Percentiles rank a stretch among this genome's conserved stretches.
These are phyloP conservation scores for Hartigia nigra DNA, from an alignment of 2,888 invertebrate species.

Conservation along the genomic window DNA sequence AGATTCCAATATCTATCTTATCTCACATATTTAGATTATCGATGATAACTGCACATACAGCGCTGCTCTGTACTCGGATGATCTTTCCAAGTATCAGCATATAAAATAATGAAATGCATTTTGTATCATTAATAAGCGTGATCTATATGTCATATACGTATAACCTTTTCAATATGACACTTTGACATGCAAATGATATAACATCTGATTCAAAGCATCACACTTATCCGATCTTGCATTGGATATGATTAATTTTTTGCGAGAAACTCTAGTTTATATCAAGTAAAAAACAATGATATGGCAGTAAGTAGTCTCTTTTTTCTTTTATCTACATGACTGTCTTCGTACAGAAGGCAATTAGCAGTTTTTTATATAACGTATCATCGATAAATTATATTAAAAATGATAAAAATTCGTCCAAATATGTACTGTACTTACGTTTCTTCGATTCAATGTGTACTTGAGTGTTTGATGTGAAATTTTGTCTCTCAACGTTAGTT, in stretches of 20 bases:
- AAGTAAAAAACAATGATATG: too few relatives aligned
- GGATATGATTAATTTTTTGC: not conserved
- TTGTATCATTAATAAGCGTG: not conserved
- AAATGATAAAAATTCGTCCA: too few relatives aligned
- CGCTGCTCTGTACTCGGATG: not conserved
- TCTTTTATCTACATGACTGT: too few relatives aligned
- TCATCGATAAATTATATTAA: too few relatives aligned
- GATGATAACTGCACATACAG: not conserved
- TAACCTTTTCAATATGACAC: too few relatives aligned
- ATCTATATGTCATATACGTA: not conserved
- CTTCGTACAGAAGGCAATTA: too few relatives aligned
- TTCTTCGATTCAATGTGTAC: too few relatives aligned
- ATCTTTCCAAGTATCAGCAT: not conserved
- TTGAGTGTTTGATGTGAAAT: too few relatives aligned
- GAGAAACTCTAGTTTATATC: not conserved
- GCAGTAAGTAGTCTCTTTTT: too few relatives aligned
- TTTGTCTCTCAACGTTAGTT: too few relatives aligned
- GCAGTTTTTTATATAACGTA: too few relatives aligned
- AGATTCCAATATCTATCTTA: constrained; percentile 16
- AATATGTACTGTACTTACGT: too few relatives aligned
- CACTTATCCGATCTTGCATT: not conserved
- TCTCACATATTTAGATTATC: constrained; percentile 7
- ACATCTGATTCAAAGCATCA: not conserved
- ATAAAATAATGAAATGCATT: not conserved
- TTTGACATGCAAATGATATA: not conserved